phyloP scores from a whole-genome alignment of 35 echinoderm and acorn worm genomes.

The Diadema setosum region DNA sequence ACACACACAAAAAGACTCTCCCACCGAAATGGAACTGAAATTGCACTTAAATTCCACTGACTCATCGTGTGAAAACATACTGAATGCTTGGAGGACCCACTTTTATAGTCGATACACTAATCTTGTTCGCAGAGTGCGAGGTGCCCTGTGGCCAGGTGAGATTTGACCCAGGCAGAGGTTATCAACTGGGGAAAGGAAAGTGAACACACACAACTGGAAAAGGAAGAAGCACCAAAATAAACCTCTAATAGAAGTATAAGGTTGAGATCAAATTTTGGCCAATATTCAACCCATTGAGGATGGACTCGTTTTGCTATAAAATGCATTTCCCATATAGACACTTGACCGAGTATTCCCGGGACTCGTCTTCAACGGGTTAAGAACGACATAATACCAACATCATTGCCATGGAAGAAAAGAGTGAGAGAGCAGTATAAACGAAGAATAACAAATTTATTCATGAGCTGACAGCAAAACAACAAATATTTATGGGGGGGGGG shows the following conservation, averaged over 20 bases:
- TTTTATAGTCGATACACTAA: slow-evolving; percentile 20
- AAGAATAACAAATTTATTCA: neutral
- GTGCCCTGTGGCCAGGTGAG: neutral
- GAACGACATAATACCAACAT: no score
- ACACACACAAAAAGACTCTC: no score
- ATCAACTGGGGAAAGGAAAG: neutral
- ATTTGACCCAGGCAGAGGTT: neutral
- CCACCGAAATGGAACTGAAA: slow-evolving; percentile 1
- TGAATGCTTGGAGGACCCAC: neutral
- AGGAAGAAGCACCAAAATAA: neutral
- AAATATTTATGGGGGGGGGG: no score
- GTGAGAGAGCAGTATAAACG: neutral
- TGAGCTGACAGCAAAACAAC: no score
- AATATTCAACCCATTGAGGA: no score
- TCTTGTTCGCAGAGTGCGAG: neutral
- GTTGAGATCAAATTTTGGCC: no score
- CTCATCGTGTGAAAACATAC: slow-evolving; percentile 5
- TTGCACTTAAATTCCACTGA: slow-evolving; percentile 6
- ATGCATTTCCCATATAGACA: no score
- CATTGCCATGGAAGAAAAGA: neutral
- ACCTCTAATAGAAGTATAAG: neutral
- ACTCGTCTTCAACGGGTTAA: no score
- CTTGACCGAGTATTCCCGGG: no score
- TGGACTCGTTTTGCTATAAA: no score
- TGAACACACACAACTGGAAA: neutral